Evolutionary conservation across 2,113 vertebrate species (phyloP), one percentile per base, ranked within the genome.

Genomic region (Fregetta grallaria): DNA sequence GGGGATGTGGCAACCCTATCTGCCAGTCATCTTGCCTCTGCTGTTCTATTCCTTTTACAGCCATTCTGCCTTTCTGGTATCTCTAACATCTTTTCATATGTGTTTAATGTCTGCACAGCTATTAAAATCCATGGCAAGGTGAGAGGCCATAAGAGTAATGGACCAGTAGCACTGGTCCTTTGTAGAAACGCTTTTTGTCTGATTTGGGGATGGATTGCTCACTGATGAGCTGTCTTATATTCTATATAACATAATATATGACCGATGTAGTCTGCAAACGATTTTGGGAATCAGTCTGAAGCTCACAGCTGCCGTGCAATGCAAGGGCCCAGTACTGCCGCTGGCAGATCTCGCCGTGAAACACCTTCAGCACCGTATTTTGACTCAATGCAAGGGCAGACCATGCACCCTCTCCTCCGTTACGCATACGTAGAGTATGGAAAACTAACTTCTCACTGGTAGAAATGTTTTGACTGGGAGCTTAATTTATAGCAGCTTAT

Each of bases 21-120:
- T 97, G 97, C 96, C 94, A 97, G 92, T 96, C 89, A 97, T 96
- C 93, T 92, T 97, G 95, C 90, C 89, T 92, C 95, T 97, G 94
- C 91, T 95, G 94, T 96, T 98, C 95, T 94, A 96, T 97, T 97
- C 95, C 92, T 97, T 97, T 97, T 96, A 90, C 96, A 97, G 95
- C 91, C 95, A 86, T 96, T 90, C 96, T 97, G 97, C 94, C 85
- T 97, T 89, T 81, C 96, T 90, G 77, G 79, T 95, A 59, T 93
- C 75, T 83, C 20, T 68, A 96, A 85, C 73, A 72, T 95, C 93
- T 49, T 76, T 92, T n/a, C 85, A 7, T 76, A 20, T 7, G 4
- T 58, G 72, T 68, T 70, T 68, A 63, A 63, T 47, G 65, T 42
- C 91, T 92, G 81, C 22, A 29, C 11, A 9, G 59, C 84, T 61